Evolutionary conservation across 2,113 vertebrate species (phyloP), one percentile per base, ranked within the genome.

Genomic region (Ibidorhyncha struthersii): DNA sequence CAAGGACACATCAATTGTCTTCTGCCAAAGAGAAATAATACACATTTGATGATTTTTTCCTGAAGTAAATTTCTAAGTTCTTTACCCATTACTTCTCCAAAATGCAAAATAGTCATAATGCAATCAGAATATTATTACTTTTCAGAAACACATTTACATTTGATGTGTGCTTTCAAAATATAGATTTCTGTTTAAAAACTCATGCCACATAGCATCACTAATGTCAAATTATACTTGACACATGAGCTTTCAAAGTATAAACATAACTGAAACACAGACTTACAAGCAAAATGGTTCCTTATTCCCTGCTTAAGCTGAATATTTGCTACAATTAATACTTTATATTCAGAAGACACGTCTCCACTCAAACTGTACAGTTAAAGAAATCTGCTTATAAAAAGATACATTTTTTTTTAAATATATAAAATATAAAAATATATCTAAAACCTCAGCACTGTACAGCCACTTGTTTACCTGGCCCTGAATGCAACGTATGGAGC

Each of bases 401-500:
- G 15, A 91, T 29, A 50, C 8, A 58, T 45, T 19, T 45, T 45
- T 45, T 34, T 76, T 50, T 19, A 34, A 90, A 62, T 50, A 47
- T 26, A 71, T 2, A 16, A 89, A 66, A 61, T 77, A 93, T 3
- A 93, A 89, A 79, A 58, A 80, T 14, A 72, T 23, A 69, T 52
- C 52, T 74, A 80, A 86, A 94, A 86, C 30, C 67, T 89, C 69
- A 90, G 73, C 50, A 95, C 36, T 38, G n/a, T 41, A 96, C 23
- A 80, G 21, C 30, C 70, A 62, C 49, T 96, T 89, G 50, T 98
- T 99, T 98, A 99, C 98, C 98, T 98, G 98, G 97, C 97, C 97
- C 97, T 95, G 97, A 98, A 67, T 96, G 96, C 93, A 98, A 95
- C 0, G 97, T 96, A 84, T 96, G 96, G 82, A 98, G 97, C 63